Evolutionary conservation across 2,113 vertebrate genomes (phyloP).

Genomic region (Barbus barbus): DNA sequence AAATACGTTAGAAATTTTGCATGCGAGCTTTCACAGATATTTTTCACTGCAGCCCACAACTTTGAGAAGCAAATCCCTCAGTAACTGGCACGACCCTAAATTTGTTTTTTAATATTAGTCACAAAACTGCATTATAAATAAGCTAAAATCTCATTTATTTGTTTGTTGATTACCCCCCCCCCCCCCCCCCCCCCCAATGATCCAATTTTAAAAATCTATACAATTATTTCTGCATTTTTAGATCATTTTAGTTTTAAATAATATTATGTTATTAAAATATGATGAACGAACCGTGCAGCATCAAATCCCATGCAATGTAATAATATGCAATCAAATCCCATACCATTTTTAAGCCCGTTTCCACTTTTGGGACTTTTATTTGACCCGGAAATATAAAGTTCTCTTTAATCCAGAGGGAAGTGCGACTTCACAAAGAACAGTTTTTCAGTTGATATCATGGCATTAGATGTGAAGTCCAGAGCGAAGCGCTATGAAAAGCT

Average conservation of each 20-base stretch:
- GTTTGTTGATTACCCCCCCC: too few species aligned
- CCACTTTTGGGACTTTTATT: slow-evolving; percentile 12
- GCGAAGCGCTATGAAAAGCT: slow-evolving; percentile 91
- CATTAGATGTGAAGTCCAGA: slow-evolving; percentile 81
- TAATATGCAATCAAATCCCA: too few species aligned
- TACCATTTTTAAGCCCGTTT: too few species aligned
- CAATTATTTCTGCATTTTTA: not conserved
- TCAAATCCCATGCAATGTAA: too few species aligned
- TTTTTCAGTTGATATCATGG: slow-evolving; percentile 66
- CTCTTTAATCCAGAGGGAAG: slow-evolving; percentile 71
- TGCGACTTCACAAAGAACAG: slow-evolving; percentile 30
- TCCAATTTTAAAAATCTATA: not conserved
- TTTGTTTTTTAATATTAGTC: not conserved
- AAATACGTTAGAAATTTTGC: too few species aligned
- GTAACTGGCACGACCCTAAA: not conserved
- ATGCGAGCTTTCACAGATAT: too few species aligned
- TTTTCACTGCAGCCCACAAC: not conserved
- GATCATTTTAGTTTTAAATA: too few species aligned
- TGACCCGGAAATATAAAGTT: slow-evolving; percentile 70
- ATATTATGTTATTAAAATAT: too few species aligned
- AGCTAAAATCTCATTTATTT: not conserved
- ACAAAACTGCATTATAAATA: not conserved
- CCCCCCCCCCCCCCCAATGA: too few species aligned
- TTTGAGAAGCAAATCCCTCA: too few species aligned
- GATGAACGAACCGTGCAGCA: too few species aligned